Evolutionary conservation across 1,140 invertebrate genomes (phyloP).

Genomic region (Ips typographus): DNA sequence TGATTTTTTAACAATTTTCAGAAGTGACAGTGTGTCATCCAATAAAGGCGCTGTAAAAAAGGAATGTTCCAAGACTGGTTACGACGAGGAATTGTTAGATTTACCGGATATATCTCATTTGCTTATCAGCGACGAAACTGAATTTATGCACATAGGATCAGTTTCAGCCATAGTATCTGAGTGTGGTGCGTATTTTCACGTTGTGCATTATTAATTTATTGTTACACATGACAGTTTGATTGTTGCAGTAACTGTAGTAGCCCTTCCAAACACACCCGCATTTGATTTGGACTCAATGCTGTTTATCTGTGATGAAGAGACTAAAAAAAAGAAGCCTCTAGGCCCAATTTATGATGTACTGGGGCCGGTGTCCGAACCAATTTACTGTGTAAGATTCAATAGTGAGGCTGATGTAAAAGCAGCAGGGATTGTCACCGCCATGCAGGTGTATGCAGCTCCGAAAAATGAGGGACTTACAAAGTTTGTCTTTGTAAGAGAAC

Average conservation of each 20-base stretch:
- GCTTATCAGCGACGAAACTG: conserved; percentile 72
- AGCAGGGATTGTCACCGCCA: conserved; percentile 40
- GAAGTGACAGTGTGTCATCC: conserved; percentile 7
- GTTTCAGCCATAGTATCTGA: conserved; percentile 66
- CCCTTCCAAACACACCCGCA: conserved; percentile 67
- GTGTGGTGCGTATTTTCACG: conserved; percentile 57
- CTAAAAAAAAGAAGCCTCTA: conserved; percentile 64
- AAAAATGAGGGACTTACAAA: conserved; percentile 44
- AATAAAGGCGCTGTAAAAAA: conserved; percentile 27
- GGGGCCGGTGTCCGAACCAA: conserved; percentile 61
- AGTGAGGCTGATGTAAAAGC: conserved; percentile 40
- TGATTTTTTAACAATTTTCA: not conserved
- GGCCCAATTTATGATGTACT: conserved; percentile 90
- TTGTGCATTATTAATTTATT: conserved; percentile 5
- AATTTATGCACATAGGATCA: conserved; percentile 73
- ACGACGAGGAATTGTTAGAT: conserved; percentile 55
- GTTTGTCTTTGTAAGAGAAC: conserved; percentile 48
- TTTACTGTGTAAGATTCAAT: conserved; percentile 48
- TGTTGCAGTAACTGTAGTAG: conserved; percentile 68
- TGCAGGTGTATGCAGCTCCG: conserved; percentile 47
- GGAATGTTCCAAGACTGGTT: conserved; percentile 2
- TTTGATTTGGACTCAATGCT: conserved; percentile 83
- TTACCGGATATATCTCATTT: conserved; percentile 71
- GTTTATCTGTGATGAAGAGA: conserved; percentile 64
- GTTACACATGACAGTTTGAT: conserved; percentile 1